phyloP scores from a whole-genome alignment of 2,113 vertebrate species.

The Athene noctua region DNA sequence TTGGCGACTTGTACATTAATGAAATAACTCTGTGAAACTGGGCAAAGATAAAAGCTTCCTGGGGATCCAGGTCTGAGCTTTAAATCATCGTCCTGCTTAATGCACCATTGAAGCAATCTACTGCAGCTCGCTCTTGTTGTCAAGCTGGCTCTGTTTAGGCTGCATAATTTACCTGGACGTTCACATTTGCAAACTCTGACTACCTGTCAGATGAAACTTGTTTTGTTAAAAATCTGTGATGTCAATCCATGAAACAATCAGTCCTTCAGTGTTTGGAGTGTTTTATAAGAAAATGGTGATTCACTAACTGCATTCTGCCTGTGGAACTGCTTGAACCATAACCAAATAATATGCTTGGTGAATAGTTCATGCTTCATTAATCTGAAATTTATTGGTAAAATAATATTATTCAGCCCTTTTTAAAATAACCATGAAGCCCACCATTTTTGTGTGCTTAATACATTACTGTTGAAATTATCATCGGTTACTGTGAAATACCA shows the following conservation, averaged over 20 bases:
- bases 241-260: neutral
- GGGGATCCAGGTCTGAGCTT: neutral
- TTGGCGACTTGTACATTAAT: neutral
- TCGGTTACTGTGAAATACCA: constrained; percentile 66
- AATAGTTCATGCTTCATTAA: neutral
- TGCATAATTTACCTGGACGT: constrained; percentile 16
- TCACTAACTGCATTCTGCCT: neutral
- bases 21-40: constrained; percentile 14
- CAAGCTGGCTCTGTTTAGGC: neutral
- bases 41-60: constrained; percentile 24
- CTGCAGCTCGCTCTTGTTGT: neutral
- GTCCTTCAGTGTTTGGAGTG: neutral
- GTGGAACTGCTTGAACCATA: neutral
- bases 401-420: neutral
- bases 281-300: neutral
- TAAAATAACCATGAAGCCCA: neutral
- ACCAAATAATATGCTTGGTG: neutral
- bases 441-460: neutral
- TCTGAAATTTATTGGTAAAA: constrained; percentile 31
- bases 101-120: neutral
- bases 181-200: neutral
- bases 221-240: constrained; percentile 17
- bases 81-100: constrained; percentile 43
- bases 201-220: neutral
- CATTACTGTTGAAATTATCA: constrained; percentile 59